phyloP scores from a whole-genome alignment of 2,888 invertebrate species.

The Andrena minutula region DNA sequence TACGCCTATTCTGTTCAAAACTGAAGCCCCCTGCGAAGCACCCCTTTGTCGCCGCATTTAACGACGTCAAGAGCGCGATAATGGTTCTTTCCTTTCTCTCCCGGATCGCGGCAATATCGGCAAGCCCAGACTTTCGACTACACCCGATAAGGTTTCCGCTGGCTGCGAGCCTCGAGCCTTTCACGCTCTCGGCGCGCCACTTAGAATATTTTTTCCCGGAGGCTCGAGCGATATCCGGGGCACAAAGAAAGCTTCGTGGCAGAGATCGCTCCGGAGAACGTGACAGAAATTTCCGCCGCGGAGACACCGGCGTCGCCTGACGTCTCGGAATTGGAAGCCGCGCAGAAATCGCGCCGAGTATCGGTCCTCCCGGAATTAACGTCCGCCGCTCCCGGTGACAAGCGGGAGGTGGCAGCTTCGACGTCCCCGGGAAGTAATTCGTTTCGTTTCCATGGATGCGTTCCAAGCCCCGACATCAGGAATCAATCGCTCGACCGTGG shows the following conservation, averaged over 20 bases:
- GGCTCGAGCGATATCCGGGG: too few species aligned
- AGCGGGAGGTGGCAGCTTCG: slow-evolving; percentile 1
- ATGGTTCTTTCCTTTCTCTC: neutral
- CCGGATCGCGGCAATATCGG: neutral
- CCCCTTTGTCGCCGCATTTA: neutral
- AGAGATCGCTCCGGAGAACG: too few species aligned
- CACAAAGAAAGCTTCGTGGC: too few species aligned
- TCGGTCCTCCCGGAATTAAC: neutral
- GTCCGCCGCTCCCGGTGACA: neutral
- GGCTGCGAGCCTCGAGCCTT: too few species aligned
- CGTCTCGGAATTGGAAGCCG: neutral
- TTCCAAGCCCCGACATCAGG: slow-evolving; percentile 22
- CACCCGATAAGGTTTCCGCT: too few species aligned
- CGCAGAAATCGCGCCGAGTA: neutral
- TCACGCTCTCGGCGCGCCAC: too few species aligned
- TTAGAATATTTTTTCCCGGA: too few species aligned
- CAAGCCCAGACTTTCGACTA: neutral
- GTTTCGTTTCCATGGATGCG: slow-evolving; percentile 37
- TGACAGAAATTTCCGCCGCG: too few species aligned
- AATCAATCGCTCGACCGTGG: slow-evolving; percentile 1
- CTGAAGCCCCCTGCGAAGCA: neutral
- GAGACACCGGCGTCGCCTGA: neutral
- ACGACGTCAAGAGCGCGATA: neutral
- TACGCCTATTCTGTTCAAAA: neutral
- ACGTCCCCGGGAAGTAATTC: slow-evolving; percentile 10